Base-by-base conservation (phyloP, 2,797 vertebrate genomes). In the Periparus ater region DNA sequence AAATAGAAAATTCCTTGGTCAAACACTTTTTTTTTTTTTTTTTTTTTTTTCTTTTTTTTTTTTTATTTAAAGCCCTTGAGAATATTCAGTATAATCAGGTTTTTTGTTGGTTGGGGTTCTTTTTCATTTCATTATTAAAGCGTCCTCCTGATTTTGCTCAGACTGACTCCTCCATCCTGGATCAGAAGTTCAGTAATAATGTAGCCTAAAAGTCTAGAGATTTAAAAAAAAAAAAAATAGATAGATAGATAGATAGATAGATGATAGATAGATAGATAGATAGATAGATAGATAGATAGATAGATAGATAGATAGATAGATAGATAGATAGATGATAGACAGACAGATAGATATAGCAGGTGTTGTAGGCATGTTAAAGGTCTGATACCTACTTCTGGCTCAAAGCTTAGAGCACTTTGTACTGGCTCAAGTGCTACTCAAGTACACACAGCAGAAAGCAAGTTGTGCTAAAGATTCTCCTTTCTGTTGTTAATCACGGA, bases 31-130 rank as follows among this genome's bases (percentile, higher is more conserved):
- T 2, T 3, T 47, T 85, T 47, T 19, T 62, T 40, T 47, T 23
- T 16, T 4, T 36, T 36, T 36, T 36, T 36, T 26, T 66, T 66
- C 16, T 42, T 17, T 34, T 51, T 22, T 55, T 25, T 62, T 40
- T 47, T 23, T 16, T 3, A 23, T 6, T 38, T 81, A 34, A 81
- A 85, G 7, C 3, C 4, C 36, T 25, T 55, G 17, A 13, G 17
- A 68, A 32, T 76, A 38, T 50, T 53, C 5, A 17, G 1, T 17
- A 53, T 25, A 15, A 6, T 58, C 7, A 25, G 11, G 3, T 11
- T 7, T 13, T 27, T 61, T 34, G 4, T 21, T 40, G 14, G 7
- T 32, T 25, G 3, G 1, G 3, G 2, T 29, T 25, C 32, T 7
- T 53, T 47, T 6, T 1, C 3, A 38, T 53, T 62, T 38, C 30